Evolutionary conservation across 2,888 invertebrate genomes (phyloP).

Genomic region (Phortica okadai): DNA sequence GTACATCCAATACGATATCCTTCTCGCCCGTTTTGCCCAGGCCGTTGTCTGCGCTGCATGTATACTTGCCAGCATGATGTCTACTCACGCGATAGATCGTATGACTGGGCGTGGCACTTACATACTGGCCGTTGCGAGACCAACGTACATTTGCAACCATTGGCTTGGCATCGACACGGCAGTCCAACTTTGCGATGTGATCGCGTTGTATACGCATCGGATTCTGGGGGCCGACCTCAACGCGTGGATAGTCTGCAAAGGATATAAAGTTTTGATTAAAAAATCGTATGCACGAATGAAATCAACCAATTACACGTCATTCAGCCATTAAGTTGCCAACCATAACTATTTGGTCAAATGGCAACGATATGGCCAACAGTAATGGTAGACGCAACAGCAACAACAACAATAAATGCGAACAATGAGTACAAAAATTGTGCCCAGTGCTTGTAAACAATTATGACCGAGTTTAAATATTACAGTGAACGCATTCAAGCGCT

Average conservation of each 20-base stretch:
- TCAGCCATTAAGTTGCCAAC: slow-evolving; percentile 61
- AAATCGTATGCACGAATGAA: slow-evolving; percentile 47
- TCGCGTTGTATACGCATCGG: slow-evolving; percentile 92
- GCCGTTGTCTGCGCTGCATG: slow-evolving; percentile 92
- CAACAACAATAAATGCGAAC: slow-evolving; percentile 43
- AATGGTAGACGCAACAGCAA: slow-evolving; percentile 25
- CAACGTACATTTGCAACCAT: slow-evolving; percentile 89
- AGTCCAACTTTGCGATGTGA: slow-evolving; percentile 88
- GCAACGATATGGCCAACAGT: slow-evolving; percentile 40
- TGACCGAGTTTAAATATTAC: slow-evolving; percentile 18
- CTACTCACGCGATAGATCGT: slow-evolving; percentile 86
- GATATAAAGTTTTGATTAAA: slow-evolving; percentile 48
- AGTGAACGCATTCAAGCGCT: neutral
- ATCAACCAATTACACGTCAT: slow-evolving; percentile 17
- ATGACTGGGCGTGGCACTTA: slow-evolving; percentile 87
- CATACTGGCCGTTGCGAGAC: slow-evolving; percentile 90
- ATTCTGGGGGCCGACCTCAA: slow-evolving; percentile 93
- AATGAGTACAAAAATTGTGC: slow-evolving; percentile 40
- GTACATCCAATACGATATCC: slow-evolving; percentile 88
- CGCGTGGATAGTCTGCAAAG: slow-evolving; percentile 90
- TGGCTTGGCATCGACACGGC: slow-evolving; percentile 95
- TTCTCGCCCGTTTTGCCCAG: slow-evolving; percentile 87
- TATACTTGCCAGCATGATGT: slow-evolving; percentile 92
- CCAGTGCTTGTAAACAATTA: slow-evolving; percentile 27
- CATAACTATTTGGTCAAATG: slow-evolving; percentile 58